Base-by-base conservation (phyloP, 2,797 vertebrate species). In the Phataginus tricuspis region DNA sequence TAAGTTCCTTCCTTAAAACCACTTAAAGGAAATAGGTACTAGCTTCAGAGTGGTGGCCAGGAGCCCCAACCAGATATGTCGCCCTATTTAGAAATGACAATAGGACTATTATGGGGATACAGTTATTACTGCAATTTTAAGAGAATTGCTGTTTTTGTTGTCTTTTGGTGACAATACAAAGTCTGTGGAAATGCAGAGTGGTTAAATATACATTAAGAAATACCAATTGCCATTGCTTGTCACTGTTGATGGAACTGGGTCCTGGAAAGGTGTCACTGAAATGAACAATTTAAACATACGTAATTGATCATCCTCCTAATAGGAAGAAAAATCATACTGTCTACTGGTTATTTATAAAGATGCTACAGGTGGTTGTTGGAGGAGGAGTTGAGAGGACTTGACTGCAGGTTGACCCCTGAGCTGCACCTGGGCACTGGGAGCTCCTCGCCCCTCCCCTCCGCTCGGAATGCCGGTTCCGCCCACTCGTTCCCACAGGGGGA, bases 61-160 rank as follows among this genome's bases (percentile, higher is more conserved):
- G 25, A 86, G 1, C 51, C 31, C 71, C 31, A 90, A 42, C 4
- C 23, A 68, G 75, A 18, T 72, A 25, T 23, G 11, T 14, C 72
- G n/a, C 51, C 68, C 57, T 57, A 31, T 57, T 74, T 69, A 90
- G 84, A 85, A 63, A 59, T 75, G 59, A 90, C 66, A 59, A 34
- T 72, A 34, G 31, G 19, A 31, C 27, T 89, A 91, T 39, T 68
- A 57, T n/a, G 23, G n/a, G 37, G 7, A 4, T 66, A 21, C 34
- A 75, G 66, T 84, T 51, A 78, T 90, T 77, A 87, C 57, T 71
- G 34, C 31, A 90, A 45, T 96, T 90, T 97, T 96, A 84, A 91
- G 57, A 80, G 27, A 77, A 57, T 75, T 94, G 42, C 55, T 90
- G 12, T 89, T 55, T 45, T 45, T 45, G 42, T 45, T 45, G 42